These are phyloP conservation scores for Nibea coibor DNA, from an alignment of 2,113 vertebrate species.

Conservation along the genomic window DNA sequence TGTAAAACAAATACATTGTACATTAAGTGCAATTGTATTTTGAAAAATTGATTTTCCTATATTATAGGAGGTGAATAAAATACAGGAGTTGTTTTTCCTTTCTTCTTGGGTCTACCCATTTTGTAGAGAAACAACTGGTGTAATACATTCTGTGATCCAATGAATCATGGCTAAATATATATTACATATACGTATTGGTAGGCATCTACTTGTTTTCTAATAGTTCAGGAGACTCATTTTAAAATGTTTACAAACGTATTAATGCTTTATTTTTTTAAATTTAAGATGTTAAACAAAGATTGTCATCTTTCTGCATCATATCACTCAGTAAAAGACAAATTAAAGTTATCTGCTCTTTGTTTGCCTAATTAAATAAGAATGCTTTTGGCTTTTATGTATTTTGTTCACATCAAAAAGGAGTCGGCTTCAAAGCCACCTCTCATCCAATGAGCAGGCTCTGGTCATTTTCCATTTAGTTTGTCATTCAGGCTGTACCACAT, in stretches of 20 bases:
- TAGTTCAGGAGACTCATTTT: too few relatives aligned
- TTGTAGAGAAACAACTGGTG: background rate
- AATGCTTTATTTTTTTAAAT: background rate
- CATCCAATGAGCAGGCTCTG: background rate
- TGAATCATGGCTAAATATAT: background rate
- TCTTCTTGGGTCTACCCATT: background rate
- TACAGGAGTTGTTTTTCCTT: too few relatives aligned
- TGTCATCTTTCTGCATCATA: background rate
- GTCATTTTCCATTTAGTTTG: background rate
- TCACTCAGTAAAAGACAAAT: background rate
- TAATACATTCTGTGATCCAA: background rate
- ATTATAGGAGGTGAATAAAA: too few relatives aligned
- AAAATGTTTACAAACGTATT: background rate
- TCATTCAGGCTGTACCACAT: background rate
- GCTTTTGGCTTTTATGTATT: slow-evolving; percentile 14
- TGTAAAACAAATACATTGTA: too few relatives aligned
- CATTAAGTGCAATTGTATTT: too few relatives aligned
- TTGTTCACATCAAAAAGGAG: slow-evolving; percentile 22
- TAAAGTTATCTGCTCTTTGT: slow-evolving; percentile 3
- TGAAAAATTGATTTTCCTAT: too few relatives aligned
- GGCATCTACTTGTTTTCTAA: too few relatives aligned
- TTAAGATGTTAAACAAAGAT: background rate
- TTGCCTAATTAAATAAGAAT: slow-evolving; percentile 1
- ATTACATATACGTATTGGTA: too few relatives aligned
- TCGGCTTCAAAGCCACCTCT: slow-evolving; percentile 36